A percentile compares a stretch with the other conserved stretches of the same genome.
Evolutionary conservation across 2,113 vertebrate genomes (phyloP).

Genomic region (Ceyx melanurus): DNA sequence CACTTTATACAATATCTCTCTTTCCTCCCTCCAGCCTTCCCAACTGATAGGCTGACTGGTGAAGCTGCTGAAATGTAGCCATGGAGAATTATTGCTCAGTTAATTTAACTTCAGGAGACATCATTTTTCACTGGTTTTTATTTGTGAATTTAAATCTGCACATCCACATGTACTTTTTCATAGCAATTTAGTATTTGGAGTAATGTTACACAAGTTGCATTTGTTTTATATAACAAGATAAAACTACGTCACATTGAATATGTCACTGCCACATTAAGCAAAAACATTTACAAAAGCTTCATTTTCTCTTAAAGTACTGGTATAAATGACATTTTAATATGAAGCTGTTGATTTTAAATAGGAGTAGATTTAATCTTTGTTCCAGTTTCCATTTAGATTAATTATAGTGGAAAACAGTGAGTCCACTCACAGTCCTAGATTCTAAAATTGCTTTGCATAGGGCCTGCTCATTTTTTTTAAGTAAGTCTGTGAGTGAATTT

Average conservation of each 20-base stretch:
- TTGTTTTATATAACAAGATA: constrained; percentile 53
- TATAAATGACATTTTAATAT: neutral
- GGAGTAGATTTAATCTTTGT: neutral
- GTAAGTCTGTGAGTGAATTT: neutral
- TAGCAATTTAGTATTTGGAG: constrained; percentile 8
- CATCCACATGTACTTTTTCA: neutral
- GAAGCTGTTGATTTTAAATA: neutral
- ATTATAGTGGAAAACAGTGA: neutral
- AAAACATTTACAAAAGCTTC: constrained; percentile 20
- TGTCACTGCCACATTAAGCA: constrained; percentile 55
- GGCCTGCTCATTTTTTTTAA: neutral
- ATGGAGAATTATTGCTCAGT: neutral
- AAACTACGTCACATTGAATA: neutral
- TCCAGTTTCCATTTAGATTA: neutral
- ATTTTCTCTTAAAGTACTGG: constrained; percentile 52
- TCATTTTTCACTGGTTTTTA: neutral
- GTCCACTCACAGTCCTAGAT: neutral
- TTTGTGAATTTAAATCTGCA: constrained; percentile 33
- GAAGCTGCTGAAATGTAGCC: neutral
- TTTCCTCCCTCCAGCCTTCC: neutral
- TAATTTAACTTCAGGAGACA: neutral
- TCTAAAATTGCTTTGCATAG: neutral
- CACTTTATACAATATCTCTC: neutral
- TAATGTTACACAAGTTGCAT: neutral
- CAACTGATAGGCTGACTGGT: neutral